Evolutionary conservation across 2,113 vertebrate genomes (phyloP).

Genomic region (Micromys minutus): DNA sequence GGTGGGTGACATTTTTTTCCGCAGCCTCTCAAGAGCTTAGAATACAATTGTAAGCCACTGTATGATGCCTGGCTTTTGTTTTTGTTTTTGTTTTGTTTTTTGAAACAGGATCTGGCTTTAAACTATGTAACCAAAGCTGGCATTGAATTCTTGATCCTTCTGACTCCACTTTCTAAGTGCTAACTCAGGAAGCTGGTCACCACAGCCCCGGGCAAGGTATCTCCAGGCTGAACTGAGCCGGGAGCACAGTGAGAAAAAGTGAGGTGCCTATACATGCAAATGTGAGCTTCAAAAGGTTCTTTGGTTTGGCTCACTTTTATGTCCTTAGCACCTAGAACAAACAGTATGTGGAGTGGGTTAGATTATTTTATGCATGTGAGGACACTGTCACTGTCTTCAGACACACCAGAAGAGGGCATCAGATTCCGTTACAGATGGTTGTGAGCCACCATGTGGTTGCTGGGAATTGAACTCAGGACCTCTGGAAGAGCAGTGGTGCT

Average conservation of each 20-base stretch:
- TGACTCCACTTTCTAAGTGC: background rate
- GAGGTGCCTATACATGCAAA: fast-evolving
- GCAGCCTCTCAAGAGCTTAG: background rate
- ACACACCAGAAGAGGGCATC: no score
- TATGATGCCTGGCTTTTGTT: background rate
- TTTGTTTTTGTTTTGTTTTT: no score
- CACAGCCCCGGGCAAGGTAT: background rate
- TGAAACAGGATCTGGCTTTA: no score
- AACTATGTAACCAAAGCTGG: background rate
- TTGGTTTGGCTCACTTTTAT: background rate
- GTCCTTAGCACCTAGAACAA: background rate
- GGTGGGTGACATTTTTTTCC: background rate
- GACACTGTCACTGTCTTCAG: no score
- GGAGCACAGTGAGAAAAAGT: no score
- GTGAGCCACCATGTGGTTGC: no score
- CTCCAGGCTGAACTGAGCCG: background rate
- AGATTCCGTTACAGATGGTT: no score
- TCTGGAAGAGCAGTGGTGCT: no score
- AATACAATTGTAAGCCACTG: background rate
- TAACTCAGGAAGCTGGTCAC: background rate
- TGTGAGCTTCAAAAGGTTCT: background rate
- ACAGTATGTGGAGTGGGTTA: no score
- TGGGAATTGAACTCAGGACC: no score
- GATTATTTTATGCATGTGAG: no score
- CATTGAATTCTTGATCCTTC: background rate